These are phyloP conservation scores for Cacoxenus indagator DNA, from an alignment of 2,888 invertebrate genomes.

Conservation along the genomic window DNA sequence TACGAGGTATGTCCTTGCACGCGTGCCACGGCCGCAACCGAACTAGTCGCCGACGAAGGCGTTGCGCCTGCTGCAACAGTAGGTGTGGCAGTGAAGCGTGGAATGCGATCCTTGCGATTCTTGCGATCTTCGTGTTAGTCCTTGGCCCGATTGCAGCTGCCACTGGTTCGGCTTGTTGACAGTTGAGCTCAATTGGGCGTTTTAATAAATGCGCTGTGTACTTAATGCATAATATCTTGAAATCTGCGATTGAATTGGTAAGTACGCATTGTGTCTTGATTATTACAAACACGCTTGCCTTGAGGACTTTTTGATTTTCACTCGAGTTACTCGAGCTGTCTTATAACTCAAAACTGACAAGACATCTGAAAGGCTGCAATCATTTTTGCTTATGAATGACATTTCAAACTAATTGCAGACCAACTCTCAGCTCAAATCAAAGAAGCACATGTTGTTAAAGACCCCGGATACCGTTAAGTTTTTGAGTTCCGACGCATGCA, in stretches of 20 bases:
- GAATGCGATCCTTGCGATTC: not conserved
- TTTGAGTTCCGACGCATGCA: too few relatives aligned
- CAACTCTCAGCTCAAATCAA: too few relatives aligned
- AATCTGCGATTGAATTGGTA: not conserved
- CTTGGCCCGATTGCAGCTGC: constrained; percentile 32
- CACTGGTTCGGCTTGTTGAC: not conserved
- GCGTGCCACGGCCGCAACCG: constrained; percentile 44
- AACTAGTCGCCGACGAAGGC: constrained; percentile 43
- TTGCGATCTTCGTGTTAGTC: constrained; percentile 39
- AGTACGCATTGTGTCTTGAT: not conserved
- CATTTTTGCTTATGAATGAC: not conserved
- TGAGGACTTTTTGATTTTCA: not conserved
- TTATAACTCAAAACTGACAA: not conserved
- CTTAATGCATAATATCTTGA: not conserved
- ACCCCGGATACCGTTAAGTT: too few relatives aligned
- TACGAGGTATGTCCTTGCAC: constrained; percentile 38
- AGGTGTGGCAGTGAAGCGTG: constrained; percentile 19
- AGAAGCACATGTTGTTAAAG: too few relatives aligned
- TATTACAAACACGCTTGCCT: not conserved
- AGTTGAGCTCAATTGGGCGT: not conserved
- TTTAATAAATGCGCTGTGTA: not conserved
- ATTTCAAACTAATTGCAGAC: not conserved
- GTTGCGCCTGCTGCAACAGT: constrained; percentile 49
- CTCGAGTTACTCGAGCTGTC: not conserved
- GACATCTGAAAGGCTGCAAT: not conserved